These are phyloP conservation scores for Pseudocheirus occidentalis DNA, from an alignment of 2,797 vertebrate species.

Conservation along the genomic window DNA sequence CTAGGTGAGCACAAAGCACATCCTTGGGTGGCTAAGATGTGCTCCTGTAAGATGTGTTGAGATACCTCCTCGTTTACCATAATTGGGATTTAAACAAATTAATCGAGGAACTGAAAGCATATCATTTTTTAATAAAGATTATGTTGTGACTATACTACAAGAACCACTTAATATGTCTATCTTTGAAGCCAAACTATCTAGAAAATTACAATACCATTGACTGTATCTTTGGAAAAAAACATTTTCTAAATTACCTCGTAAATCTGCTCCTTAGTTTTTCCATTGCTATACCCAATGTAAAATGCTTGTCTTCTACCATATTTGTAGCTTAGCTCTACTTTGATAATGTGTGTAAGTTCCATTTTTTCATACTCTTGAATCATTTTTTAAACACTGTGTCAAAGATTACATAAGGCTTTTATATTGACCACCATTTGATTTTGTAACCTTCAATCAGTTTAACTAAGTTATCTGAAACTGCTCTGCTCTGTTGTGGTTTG, in stretches of 20 bases:
- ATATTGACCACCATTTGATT: slow-evolving; percentile 21
- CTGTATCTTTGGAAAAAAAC: slow-evolving; percentile 38
- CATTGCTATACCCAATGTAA: slow-evolving; percentile 42
- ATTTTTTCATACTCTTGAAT: slow-evolving; percentile 37
- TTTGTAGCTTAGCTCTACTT: not conserved
- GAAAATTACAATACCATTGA: slow-evolving; percentile 28
- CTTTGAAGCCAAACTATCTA: not conserved
- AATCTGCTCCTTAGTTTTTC: slow-evolving; percentile 39
- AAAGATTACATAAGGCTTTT: not conserved
- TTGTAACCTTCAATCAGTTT: slow-evolving; percentile 9
- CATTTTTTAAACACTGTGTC: slow-evolving; percentile 25
- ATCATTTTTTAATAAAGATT: not conserved
- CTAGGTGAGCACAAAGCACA: slow-evolving; percentile 82
- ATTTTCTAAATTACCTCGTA: slow-evolving; percentile 7
- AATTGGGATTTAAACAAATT: slow-evolving; percentile 46
- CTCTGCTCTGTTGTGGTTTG: slow-evolving; percentile 34
- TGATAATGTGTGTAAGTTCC: slow-evolving; percentile 23
- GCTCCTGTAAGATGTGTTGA: slow-evolving; percentile 87
- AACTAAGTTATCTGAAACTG: not conserved
- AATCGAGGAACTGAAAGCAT: not conserved
- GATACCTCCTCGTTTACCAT: not conserved
- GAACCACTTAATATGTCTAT: not conserved
- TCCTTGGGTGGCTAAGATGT: slow-evolving; percentile 86
- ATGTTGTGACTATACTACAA: not conserved
- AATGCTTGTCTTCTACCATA: not conserved